phyloP scores from a whole-genome alignment of 2,113 vertebrate species.

The Elephantulus edwardii region DNA sequence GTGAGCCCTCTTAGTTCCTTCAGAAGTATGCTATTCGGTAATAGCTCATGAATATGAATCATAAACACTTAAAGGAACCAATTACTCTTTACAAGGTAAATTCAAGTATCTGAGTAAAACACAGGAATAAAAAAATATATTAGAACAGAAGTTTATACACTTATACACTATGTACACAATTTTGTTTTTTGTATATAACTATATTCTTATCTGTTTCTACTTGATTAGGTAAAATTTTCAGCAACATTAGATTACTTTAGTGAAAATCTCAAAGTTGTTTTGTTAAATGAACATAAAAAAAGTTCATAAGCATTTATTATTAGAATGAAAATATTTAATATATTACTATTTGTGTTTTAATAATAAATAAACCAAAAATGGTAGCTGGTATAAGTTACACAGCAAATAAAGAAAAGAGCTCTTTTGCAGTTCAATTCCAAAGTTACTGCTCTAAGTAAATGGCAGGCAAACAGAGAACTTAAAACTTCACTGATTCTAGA shows the following conservation, averaged over 20 bases:
- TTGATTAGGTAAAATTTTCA: constrained; percentile 17
- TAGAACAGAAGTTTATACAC: not conserved
- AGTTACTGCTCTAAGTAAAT: not conserved
- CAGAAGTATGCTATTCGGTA: not conserved
- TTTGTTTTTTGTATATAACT: not conserved
- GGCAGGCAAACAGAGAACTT: not conserved
- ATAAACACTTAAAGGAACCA: not conserved
- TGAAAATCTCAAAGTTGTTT: not conserved
- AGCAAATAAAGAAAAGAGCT: not conserved
- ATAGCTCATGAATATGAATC: not conserved
- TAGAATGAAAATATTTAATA: constrained; percentile 11
- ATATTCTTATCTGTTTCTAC: not conserved
- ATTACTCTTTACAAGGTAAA: not conserved
- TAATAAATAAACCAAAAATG: not conserved
- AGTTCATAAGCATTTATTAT: not conserved
- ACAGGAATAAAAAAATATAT: not conserved
- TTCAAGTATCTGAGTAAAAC: not conserved
- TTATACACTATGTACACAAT: not conserved
- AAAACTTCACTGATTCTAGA: not conserved
- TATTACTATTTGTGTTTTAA: not conserved
- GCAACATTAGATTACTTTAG: not conserved
- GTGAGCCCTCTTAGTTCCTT: not conserved
- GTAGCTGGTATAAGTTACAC: not conserved
- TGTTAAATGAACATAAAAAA: not conserved
- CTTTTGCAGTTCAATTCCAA: not conserved